Conservation (phyloP, 2,113 vertebrate genomes). For the Octodon degus region DNA sequence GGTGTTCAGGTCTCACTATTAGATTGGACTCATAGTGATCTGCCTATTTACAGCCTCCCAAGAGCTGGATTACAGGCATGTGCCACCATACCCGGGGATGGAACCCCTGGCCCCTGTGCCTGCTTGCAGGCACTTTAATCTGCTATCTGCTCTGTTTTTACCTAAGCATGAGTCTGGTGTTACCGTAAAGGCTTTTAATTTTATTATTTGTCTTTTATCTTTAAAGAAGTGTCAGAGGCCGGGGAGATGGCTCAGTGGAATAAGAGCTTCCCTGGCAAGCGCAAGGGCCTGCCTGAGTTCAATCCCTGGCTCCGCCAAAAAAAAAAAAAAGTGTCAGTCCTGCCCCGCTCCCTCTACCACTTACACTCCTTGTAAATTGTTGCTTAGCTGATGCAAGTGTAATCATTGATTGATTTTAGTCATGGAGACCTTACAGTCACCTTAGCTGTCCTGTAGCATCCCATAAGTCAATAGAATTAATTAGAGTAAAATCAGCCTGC, state of each 20-base stretch:
- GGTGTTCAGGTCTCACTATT: too few relatives aligned
- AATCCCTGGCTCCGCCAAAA: too few relatives aligned
- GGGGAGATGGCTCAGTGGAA: too few relatives aligned
- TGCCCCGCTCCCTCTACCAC: neutral
- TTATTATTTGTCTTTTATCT: constrained; percentile 18
- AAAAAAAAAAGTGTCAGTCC: neutral
- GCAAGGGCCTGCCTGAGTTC: too few relatives aligned
- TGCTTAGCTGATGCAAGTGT: neutral
- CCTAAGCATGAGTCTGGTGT: neutral
- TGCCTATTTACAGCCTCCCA: too few relatives aligned
- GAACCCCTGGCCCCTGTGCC: too few relatives aligned
- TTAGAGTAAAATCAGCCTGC: neutral
- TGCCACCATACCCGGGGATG: too few relatives aligned
- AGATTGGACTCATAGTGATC: too few relatives aligned
- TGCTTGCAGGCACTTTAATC: too few relatives aligned
- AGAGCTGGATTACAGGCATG: too few relatives aligned
- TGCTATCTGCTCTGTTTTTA: neutral
- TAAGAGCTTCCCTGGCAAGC: too few relatives aligned
- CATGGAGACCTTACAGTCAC: neutral
- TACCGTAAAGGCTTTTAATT: neutral
- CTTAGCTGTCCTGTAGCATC: neutral
- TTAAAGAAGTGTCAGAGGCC: neutral
- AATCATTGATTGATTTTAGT: constrained; percentile 3
- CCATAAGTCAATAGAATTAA: neutral
- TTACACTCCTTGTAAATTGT: neutral